Evolutionary conservation across 2,888 invertebrate species (phyloP).

Genomic region (Pinctada fucata): DNA sequence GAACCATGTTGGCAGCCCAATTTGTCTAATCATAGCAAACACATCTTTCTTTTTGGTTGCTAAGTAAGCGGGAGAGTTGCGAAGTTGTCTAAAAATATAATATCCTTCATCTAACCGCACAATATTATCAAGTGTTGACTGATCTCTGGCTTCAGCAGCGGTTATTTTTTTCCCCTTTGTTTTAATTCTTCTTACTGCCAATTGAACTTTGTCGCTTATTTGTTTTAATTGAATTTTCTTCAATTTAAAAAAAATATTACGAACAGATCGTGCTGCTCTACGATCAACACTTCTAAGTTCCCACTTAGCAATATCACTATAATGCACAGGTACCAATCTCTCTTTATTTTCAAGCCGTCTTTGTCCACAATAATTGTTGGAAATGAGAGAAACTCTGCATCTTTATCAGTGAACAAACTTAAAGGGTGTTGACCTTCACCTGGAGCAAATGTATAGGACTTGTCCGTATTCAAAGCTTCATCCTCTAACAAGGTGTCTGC

Average conservation of each 20-base stretch:
- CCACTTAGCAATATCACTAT: constrained; percentile 43
- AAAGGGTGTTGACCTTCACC: constrained; percentile 13
- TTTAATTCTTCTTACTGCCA: constrained; percentile 28
- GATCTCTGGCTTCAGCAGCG: constrained; percentile 15
- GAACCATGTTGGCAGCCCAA: constrained; percentile 48
- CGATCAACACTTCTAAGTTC: constrained; percentile 38
- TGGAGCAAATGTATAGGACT: constrained; percentile 4
- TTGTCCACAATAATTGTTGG: constrained; percentile 48
- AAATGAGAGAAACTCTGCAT: constrained; percentile 19
- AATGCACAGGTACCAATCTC: constrained; percentile 21
- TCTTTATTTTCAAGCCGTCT: constrained; percentile 34
- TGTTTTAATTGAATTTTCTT: constrained; percentile 41
- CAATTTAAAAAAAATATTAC: constrained; percentile 39
- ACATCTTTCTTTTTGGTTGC: constrained; percentile 39
- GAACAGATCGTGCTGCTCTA: constrained; percentile 35
- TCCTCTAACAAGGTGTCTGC: constrained; percentile 42
- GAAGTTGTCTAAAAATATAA: constrained; percentile 52
- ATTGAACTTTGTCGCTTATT: constrained; percentile 36
- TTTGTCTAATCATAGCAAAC: constrained; percentile 47
- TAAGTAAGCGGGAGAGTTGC: constrained; percentile 24
- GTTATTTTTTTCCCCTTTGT: constrained; percentile 10
- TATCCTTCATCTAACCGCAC: constrained; percentile 63
- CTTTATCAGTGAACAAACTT: constrained; percentile 44
- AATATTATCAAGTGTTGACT: constrained; percentile 25
- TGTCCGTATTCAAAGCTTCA: constrained; percentile 30